A percentile compares a stretch with the other conserved stretches of the same genome.
These are phyloP conservation scores for Drosophila fungiperda DNA, from an alignment of 2,888 invertebrate species.

Conservation along the genomic window DNA sequence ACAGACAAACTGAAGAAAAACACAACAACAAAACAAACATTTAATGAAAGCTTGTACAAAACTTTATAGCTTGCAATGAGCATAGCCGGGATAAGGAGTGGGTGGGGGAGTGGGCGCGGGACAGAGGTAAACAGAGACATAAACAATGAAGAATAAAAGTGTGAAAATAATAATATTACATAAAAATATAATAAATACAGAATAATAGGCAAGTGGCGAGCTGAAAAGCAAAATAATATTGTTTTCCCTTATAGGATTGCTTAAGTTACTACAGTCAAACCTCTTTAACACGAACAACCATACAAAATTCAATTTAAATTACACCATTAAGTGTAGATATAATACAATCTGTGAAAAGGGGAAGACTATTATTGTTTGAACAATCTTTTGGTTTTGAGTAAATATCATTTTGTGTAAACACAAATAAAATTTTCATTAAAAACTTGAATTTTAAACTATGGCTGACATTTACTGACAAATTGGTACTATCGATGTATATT, in stretches of 20 bases:
- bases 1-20: slow-evolving; percentile 26
- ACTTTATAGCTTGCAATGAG: slow-evolving; percentile 13
- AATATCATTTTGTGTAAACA: background rate
- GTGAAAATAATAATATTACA: slow-evolving; percentile 32
- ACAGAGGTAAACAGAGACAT: slow-evolving; percentile 17
- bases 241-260: slow-evolving; percentile 47
- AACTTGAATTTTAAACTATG: background rate
- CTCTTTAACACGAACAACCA: background rate
- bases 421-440: background rate
- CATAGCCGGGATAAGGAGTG: background rate
- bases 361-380: slow-evolving; percentile 1
- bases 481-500: background rate
- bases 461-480: background rate
- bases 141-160: slow-evolving; percentile 44
- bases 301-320: background rate
- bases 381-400: background rate
- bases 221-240: slow-evolving; percentile 57
- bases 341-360: background rate
- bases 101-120: background rate
- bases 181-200: slow-evolving; percentile 46
- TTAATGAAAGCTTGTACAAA: slow-evolving; percentile 25
- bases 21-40: slow-evolving; percentile 13
- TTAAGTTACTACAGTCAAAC: slow-evolving; percentile 49
- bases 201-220: slow-evolving; percentile 60
- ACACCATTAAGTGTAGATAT: slow-evolving; percentile 1